Evolutionary conservation across 53 echinoderm and acorn worm genomes (phyloP), one percentile per base, ranked within the genome.

Genomic region (Crossaster papposus): DNA sequence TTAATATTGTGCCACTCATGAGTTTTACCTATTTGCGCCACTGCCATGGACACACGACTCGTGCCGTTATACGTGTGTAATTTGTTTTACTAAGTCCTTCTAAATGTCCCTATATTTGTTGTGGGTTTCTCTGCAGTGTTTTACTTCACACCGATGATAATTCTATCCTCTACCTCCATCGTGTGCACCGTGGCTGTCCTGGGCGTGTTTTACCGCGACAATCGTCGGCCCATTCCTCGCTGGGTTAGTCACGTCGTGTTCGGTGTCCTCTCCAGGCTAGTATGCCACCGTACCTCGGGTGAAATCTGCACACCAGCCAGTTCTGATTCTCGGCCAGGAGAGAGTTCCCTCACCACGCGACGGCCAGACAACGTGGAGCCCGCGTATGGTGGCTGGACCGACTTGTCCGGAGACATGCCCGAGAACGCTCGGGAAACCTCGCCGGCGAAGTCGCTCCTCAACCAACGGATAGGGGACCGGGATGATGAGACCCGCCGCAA

Each of bases 121-220:
- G 14, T 64, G 36, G 17, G 31, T 50, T 34, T 7, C 0, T 63
- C 53, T 17, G 14, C 33, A 90, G 90, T 72, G 2, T 52, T 10
- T 30, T 90, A 72, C 82, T 90, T 90, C 29, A 82, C 90, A 4
- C 73, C 82, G 29, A 90, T 90, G 71, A 73, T 90, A 20, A 36
- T 10, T 12, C 81, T 90, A 26, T 51, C 81, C 15, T 90, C 82
- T 65, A 51, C 55, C 32, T 90, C 90, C 10, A 35, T 90, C 35
- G 32, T 90, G 11, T 30, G 34, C 53, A 82, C 90, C 72, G 81
- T 81, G 5, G 72, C 72, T 11, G 53, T 90, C 4, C 72, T 90
- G 7, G 82, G 81, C 15, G 18, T 90, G 18, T 90, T 30, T 71
- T 90, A 34, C n/a, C 80, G 90, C 0, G 73, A 80, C 75, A 34